Evolutionary conservation across 2,797 vertebrate genomes (phyloP).

Genomic region (Synaphobranchus kaupii): DNA sequence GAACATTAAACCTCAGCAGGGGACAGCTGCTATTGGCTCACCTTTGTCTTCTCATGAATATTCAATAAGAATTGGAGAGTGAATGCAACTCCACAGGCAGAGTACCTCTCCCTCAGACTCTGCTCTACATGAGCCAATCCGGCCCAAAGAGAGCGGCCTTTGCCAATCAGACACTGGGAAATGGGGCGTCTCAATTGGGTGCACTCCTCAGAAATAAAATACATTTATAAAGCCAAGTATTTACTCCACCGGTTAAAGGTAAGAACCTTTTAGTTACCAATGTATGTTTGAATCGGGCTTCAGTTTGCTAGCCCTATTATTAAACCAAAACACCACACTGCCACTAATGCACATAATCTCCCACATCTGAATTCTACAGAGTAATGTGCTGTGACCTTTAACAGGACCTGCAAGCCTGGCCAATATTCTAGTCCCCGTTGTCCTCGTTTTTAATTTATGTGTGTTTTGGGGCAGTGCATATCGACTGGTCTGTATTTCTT

Average conservation of each 20-base stretch:
- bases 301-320: neutral
- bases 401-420: neutral
- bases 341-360: neutral
- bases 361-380: constrained; percentile 41
- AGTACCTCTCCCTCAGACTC: constrained; percentile 24
- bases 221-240: neutral
- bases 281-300: neutral
- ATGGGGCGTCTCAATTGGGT: neutral
- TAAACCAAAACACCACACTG: neutral
- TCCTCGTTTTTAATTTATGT: constrained; percentile 48
- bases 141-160: constrained; percentile 43
- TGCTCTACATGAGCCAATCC: constrained; percentile 33
- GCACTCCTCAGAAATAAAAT: neutral
- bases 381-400: constrained; percentile 44
- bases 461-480: constrained; percentile 43
- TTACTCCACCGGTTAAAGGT: neutral
- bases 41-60: constrained; percentile 47
- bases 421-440: neutral
- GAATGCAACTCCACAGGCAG: constrained; percentile 24
- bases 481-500: constrained; percentile 38
- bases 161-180: constrained; percentile 40
- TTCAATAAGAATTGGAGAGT: constrained; percentile 32
- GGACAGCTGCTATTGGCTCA: constrained; percentile 46
- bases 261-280: neutral
- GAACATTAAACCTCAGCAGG: constrained; percentile 51